Evolutionary conservation across 2,888 invertebrate genomes (phyloP).

Genomic region (Diabrotica balteata): DNA sequence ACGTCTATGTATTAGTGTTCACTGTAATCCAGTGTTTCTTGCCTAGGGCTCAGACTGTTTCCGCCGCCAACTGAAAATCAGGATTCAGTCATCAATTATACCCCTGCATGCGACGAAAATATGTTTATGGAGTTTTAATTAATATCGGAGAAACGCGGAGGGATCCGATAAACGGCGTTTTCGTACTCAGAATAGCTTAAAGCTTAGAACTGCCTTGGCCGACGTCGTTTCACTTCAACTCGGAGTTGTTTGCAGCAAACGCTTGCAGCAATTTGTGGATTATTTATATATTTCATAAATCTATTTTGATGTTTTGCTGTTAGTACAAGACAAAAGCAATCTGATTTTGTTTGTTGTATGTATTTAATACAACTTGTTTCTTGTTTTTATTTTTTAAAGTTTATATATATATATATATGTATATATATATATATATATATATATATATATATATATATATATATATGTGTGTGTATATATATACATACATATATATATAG

Average conservation of each 20-base stretch:
- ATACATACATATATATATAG: no score
- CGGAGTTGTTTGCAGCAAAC: constrained; percentile 3
- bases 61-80: constrained; percentile 34
- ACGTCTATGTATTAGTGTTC: constrained; percentile 15
- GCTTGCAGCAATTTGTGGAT: not conserved
- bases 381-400: no score
- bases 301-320: constrained; percentile 5
- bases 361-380: no score
- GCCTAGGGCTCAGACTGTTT: constrained; percentile 31
- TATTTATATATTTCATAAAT: not conserved
- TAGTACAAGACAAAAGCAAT: not conserved
- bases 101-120: constrained; percentile 44
- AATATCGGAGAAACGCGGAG: constrained; percentile 26
- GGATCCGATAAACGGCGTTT: constrained; percentile 36
- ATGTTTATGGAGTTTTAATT: constrained; percentile 40
- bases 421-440: no score
- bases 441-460: no score
- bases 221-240: constrained; percentile 3
- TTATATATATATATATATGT: no score
- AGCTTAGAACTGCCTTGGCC: not conserved
- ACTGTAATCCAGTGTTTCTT: constrained; percentile 35
- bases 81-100: constrained; percentile 44
- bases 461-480: no score
- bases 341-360: not conserved
- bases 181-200: constrained; percentile 2